Base-by-base conservation (phyloP, 1,140 invertebrate species). In the Lethrus apterus region DNA sequence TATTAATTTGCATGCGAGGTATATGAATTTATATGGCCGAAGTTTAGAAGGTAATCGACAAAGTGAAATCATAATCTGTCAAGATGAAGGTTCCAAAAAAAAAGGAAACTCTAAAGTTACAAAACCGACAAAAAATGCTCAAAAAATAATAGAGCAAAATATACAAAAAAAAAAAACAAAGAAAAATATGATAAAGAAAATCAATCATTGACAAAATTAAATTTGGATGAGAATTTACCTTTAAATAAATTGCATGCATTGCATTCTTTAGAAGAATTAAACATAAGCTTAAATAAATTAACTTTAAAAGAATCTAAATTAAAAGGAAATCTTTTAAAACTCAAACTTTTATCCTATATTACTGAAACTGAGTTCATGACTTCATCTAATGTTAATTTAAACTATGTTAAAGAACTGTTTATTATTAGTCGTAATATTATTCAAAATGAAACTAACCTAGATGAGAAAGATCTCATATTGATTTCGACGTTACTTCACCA, bases 11-110 rank as follows among this genome's bases (percentile, higher is more conserved):
- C 21, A 38, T 43, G 20, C 42, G 18, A 9, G 29, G 19, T 54
- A 42, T 33, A 40, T 48, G 32, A 14, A 24, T n/a, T 17, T 51
- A 15, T 56, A 56, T 45, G 54, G 54, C 30, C 13, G 21, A n/a
- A 56, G 46, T 48, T 38, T 56, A 32, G 54, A 54, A 54, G 54
- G 51, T 10, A 47, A 17, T 26, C 7, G 17, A 8, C 2, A 33
- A 14, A 18, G 13, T 32, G 41, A 40, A 11, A 11, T 40, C 0
- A 47, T 56, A 29, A 19, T 56, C 38, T 44, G 30, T 23, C 8
- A 17, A 19, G 11, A 23, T 24, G 15, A 31, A 11, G n/a, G n/a
- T n/a, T n/a, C n/a, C n/a, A 33, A 9, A 8, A 29, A 21, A n/a
- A 32, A 48, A 3, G 35, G 24, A 15, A 14, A 21, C 2, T 14